Evolutionary conservation across 2,113 vertebrate species (phyloP), one percentile per base, ranked within the genome.

Genomic region (Pelecanoides urinatrix): DNA sequence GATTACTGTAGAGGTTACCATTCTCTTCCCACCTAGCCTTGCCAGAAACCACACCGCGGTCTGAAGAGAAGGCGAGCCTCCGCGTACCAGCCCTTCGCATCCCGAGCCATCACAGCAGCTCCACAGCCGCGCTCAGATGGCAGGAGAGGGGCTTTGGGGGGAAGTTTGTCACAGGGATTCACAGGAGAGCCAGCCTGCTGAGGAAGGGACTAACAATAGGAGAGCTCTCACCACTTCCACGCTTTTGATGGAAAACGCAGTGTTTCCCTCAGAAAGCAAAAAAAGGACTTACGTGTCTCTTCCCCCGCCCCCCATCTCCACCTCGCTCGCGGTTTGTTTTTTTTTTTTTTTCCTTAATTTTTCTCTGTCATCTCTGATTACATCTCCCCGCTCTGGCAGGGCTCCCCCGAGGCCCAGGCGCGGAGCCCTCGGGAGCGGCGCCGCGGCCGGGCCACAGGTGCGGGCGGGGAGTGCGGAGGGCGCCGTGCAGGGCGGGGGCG

Each of bases 361-460:
- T 96, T 88, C 94, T 92, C 92, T 96, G 96, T 90, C 96, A 84
- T 93, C 93, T 96, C 96, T 84, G 96, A 94, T 97, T 82, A 94
- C 94, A 92, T 95, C 91, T 78, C 50, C 83, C 85, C 77, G 87
- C 91, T 47, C 80, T 95, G 94, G 34, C 83, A 88, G 97, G 97
- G 93, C 96, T 97, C 97, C 95, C 97, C 94, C 30, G 94, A 88
- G 95, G 92, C 92, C 90, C 77, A 81, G 78, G 78, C 86, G 79
- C 90, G 80, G 88, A 95, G 86, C 81, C 85, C 89, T 34, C 23
- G 88, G 95, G 95, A 94, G 92, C 86, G 56, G 44, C 73, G 49
- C 56, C 81, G 82, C 71, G 11, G 75, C 82, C 27, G 81, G 92
- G 88, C 95, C 92, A 90, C 97, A 97, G 96, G 92, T 97, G 96